phyloP scores from a whole-genome alignment of 2,113 vertebrate species.

The Alligator sinensis region DNA sequence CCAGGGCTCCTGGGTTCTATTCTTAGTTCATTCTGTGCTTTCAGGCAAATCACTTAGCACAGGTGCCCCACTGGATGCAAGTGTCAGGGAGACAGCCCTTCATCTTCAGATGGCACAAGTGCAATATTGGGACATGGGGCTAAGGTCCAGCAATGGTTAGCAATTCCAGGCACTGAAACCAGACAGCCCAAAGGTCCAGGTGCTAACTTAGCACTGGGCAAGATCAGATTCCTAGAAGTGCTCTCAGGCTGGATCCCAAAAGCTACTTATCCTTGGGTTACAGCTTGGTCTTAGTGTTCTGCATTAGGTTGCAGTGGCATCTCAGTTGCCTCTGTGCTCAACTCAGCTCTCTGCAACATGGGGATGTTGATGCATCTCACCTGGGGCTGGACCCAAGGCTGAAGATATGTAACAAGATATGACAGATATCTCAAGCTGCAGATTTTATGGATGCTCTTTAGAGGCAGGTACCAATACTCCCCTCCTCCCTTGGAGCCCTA shows the following conservation, averaged over 20 bases:
- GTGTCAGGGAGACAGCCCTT: not conserved
- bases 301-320: not conserved
- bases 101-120: conserved; percentile 29
- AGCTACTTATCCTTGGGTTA: not conserved
- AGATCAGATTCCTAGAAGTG: not conserved
- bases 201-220: not conserved
- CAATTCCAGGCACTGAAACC: not conserved
- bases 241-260: not conserved
- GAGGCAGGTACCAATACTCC: no score
- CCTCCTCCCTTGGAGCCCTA: not conserved
- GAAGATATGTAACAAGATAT: no score
- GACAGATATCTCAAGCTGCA: no score
- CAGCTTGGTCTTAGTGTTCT: not conserved
- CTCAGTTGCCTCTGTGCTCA: not conserved
- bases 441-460: no score
- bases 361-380: not conserved
- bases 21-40: not conserved
- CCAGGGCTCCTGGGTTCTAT: not conserved
- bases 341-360: not conserved
- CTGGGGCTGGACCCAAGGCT: no score
- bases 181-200: not conserved
- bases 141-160: not conserved
- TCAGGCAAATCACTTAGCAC: no score
- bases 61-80: no score
- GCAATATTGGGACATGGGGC: not conserved